Evolutionary conservation across 2,797 vertebrate species (phyloP), one percentile per base, ranked within the genome.

Genomic region (Manis pentadactyla): DNA sequence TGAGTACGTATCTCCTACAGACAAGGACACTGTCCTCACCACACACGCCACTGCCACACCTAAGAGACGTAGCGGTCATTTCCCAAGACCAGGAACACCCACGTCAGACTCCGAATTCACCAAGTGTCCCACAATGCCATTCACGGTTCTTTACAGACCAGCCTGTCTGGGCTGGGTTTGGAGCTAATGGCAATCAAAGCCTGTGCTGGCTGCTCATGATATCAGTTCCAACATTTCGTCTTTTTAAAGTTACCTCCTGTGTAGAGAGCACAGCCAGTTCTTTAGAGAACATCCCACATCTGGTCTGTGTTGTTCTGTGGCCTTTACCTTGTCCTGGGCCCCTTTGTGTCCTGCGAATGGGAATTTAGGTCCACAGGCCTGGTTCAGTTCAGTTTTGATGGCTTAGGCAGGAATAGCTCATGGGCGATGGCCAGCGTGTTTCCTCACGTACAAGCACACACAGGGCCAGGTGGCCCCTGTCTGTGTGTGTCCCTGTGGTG

Each of bases 1-100:
- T 27, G 4, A 4, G 27, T 5, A 49, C 1, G 13, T 25, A 1
- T 85, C 81, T 31, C 31, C 17, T 57, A n/a, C 64, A 49, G 71
- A 64, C 13, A 21, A 85, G 19, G 25, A 3, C 46, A 1, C 46
- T 46, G 17, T 82, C 23, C 17, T 34, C 4, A 6, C 21, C 25
- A 49, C 18, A 21, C 15, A 0, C 34, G 10, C 10, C 17, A 10
- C 5, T 1, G 9, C 63, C 0, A 3, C 4, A 23, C n/a, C 34
- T 21, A 5, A 51, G 12, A 49, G 21, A 2, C 3, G 6, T 8
- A 34, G 7, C 15, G 34, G 10, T 34, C 17, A 2, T 17, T 11
- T 46, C 46, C 46, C 11, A 46, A 46, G 46, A 46, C 9, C 46
- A 46, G 46, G 8, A 11, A 46, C 3, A 0, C 7, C 31, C 5